A percentile compares a stretch with the other conserved stretches of the same genome.
Evolutionary conservation across 2,113 vertebrate species (phyloP).

Genomic region (Scolopax mira): DNA sequence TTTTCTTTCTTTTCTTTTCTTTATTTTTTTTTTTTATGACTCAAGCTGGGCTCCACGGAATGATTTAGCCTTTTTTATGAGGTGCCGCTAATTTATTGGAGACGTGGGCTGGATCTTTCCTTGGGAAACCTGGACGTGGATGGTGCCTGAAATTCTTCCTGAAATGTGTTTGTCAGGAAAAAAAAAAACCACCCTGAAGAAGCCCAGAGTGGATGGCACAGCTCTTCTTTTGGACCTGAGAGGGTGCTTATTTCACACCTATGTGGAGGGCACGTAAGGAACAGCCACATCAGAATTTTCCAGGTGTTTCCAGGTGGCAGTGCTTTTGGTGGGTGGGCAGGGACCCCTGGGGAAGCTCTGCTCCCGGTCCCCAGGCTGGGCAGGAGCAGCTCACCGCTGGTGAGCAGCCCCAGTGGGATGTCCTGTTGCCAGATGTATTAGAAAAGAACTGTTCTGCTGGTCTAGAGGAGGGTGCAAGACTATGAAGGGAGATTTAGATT

Average conservation of each 20-base stretch:
- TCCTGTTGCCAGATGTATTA: not conserved
- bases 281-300: not conserved
- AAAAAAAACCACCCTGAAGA: not conserved
- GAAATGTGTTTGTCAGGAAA: not conserved
- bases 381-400: not conserved
- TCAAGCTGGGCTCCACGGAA: not conserved
- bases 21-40: not conserved
- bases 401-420: not conserved
- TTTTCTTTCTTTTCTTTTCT: conserved; percentile 24
- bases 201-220: fast-evolving
- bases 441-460: not conserved
- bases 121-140: not conserved
- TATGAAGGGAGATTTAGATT: too few species aligned
- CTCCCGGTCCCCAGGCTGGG: not conserved
- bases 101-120: not conserved
- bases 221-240: not conserved
- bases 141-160: not conserved
- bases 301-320: not conserved
- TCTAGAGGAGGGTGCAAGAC: not conserved
- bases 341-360: not conserved
- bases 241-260: not conserved
- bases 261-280: fast-evolving
- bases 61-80: not conserved
- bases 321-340: not conserved
- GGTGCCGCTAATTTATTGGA: not conserved